A percentile compares a stretch with the other conserved stretches of the same genome.
Evolutionary conservation across 2,888 invertebrate species (phyloP).

Genomic region (Adineta ricciae): DNA sequence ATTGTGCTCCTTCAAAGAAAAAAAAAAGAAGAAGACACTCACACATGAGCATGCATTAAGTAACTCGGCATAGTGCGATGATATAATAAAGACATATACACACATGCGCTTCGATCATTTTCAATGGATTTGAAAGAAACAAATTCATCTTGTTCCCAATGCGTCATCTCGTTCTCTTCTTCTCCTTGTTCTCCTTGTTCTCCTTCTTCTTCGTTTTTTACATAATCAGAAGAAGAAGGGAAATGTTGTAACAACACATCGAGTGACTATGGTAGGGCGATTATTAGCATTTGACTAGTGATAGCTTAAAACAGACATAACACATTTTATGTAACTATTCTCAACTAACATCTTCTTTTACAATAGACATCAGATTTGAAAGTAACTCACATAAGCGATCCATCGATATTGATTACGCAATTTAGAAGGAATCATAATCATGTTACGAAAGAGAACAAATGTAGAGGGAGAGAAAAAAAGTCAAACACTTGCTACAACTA

Average conservation of each 20-base stretch:
- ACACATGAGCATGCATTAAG: not conserved
- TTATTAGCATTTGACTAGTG: slow-evolving; percentile 13
- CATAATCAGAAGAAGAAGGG: not conserved
- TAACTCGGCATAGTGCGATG: slow-evolving; percentile 10
- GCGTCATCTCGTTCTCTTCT: not conserved
- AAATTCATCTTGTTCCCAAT: slow-evolving; percentile 17
- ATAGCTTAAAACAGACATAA: not conserved
- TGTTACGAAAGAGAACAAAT: slow-evolving; percentile 20
- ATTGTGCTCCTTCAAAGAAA: not conserved
- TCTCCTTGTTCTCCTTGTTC: not conserved
- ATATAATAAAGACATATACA: slow-evolving; percentile 19
- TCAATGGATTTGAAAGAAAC: slow-evolving; percentile 7
- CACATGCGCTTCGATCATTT: slow-evolving; percentile 18
- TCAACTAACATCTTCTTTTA: not conserved
- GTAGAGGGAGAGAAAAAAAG: not conserved
- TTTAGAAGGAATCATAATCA: not conserved
- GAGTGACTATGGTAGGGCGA: not conserved
- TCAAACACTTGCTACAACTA: not conserved
- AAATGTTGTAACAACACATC: slow-evolving; percentile 6
- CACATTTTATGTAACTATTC: slow-evolving; percentile 9
- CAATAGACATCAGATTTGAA: slow-evolving; percentile 2
- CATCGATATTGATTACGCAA: not conserved
- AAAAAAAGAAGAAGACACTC: slow-evolving; percentile 10
- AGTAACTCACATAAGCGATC: not conserved
- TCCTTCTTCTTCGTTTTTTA: not conserved